Conservation (phyloP, 2,797 vertebrate species). For the Cynodonichthys magdalenae region DNA sequence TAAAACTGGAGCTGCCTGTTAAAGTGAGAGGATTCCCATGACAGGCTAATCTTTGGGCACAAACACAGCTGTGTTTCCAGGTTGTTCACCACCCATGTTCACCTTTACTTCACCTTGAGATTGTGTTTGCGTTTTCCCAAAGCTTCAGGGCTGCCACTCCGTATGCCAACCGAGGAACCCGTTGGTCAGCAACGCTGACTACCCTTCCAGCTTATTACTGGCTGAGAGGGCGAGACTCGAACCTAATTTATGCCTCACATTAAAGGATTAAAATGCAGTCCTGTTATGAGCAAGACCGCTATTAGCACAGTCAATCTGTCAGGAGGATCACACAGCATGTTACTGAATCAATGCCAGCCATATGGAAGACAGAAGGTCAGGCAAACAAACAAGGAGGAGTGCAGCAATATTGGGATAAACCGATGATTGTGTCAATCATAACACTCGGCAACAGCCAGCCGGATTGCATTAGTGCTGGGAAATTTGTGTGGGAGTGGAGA, state of each 20-base stretch:
- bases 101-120: constrained; percentile 66
- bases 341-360: constrained; percentile 60
- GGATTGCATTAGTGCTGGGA: constrained; percentile 47
- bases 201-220: constrained; percentile 30
- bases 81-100: constrained; percentile 23
- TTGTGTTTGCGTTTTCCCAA: constrained; percentile 20
- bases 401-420: constrained; percentile 51
- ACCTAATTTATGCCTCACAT: constrained; percentile 62
- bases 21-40: constrained; percentile 69
- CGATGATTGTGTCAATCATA: constrained; percentile 46
- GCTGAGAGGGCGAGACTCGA: constrained; percentile 42
- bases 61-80: constrained; percentile 65
- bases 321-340: constrained; percentile 52
- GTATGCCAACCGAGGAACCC: constrained; percentile 11
- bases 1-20: constrained; percentile 36
- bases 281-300: constrained; percentile 38
- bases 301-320: constrained; percentile 65
- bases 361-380: constrained; percentile 69
- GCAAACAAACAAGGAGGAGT: constrained; percentile 64
- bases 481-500: constrained; percentile 32
- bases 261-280: constrained; percentile 67
- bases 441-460: constrained; percentile 45
- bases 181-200: constrained; percentile 48
- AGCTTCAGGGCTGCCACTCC: constrained; percentile 30
- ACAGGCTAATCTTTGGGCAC: constrained; percentile 38